phyloP scores from a whole-genome alignment of 2,113 vertebrate genomes.

The Crotophaga sulcirostris region DNA sequence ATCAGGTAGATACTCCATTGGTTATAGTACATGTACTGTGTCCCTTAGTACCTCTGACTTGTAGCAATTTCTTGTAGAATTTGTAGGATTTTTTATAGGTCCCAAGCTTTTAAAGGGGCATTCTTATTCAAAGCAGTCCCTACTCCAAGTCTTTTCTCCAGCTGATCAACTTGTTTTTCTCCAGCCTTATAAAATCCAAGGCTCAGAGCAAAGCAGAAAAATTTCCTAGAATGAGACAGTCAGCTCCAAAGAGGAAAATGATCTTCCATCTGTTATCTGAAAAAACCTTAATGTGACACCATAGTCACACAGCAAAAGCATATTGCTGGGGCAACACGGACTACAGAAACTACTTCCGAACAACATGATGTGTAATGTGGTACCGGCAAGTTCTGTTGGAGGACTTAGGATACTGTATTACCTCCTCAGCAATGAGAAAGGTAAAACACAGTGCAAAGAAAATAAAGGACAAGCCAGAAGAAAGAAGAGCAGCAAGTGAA shows the following conservation, averaged over 20 bases:
- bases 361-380: fast-evolving
- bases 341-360: not conserved
- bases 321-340: not conserved
- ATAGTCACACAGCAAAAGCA: not conserved
- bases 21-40: not conserved
- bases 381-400: not conserved
- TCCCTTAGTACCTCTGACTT: not conserved
- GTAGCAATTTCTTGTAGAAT: not conserved
- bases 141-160: not conserved
- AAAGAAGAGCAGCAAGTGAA: not conserved
- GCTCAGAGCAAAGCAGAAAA: not conserved
- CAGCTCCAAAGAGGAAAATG: not conserved
- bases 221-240: not conserved
- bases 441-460: not conserved
- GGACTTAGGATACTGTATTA: not conserved
- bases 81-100: not conserved
- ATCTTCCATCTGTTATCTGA: not conserved
- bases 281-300: not conserved
- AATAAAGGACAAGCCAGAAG: not conserved
- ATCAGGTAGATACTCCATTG: not conserved
- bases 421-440: not conserved
- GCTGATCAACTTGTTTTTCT: not conserved
- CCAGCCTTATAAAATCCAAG: not conserved
- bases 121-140: not conserved
- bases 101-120: not conserved